Conservation (phyloP, 2,113 vertebrate species). For the Cyphomyrus discorhynchus region DNA sequence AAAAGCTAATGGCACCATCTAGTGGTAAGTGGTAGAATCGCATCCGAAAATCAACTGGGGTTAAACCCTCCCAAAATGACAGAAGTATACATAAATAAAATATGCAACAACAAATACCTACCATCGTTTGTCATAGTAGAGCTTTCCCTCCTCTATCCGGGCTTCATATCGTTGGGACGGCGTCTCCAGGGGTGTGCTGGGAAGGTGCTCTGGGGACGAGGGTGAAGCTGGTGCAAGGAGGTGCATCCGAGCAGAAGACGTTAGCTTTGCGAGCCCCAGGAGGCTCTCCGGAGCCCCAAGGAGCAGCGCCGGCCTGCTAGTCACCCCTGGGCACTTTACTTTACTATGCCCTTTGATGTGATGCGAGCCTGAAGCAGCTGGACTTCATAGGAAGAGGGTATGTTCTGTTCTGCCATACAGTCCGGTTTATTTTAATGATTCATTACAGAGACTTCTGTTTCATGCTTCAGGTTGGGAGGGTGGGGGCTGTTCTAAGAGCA, state of each 20-base stretch:
- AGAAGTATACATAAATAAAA: background rate
- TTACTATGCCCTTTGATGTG: background rate
- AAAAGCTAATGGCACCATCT: slow-evolving; percentile 41
- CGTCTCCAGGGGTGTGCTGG: slow-evolving; percentile 76
- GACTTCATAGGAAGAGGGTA: background rate
- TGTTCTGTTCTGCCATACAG: background rate
- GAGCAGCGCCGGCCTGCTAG: background rate
- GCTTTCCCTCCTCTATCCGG: slow-evolving; percentile 92
- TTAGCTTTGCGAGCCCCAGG: background rate
- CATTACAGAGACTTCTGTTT: background rate
- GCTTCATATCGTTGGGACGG: slow-evolving; percentile 88
- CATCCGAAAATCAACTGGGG: background rate
- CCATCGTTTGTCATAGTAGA: slow-evolving; percentile 99
- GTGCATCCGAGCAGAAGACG: background rate
- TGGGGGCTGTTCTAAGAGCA: background rate
- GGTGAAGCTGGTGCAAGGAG: slow-evolving; percentile 71
- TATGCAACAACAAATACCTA: slow-evolving; percentile 37
- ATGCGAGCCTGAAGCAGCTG: background rate
- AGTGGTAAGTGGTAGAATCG: slow-evolving; percentile 37
- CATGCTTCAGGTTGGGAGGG: background rate
- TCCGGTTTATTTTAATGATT: background rate
- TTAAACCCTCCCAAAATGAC: background rate
- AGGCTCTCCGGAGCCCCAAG: background rate
- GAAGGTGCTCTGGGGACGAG: slow-evolving; percentile 85
- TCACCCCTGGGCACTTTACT: background rate